Evolutionary conservation across 2,113 vertebrate species (phyloP).

Genomic region (Takifugu bimaculatus): DNA sequence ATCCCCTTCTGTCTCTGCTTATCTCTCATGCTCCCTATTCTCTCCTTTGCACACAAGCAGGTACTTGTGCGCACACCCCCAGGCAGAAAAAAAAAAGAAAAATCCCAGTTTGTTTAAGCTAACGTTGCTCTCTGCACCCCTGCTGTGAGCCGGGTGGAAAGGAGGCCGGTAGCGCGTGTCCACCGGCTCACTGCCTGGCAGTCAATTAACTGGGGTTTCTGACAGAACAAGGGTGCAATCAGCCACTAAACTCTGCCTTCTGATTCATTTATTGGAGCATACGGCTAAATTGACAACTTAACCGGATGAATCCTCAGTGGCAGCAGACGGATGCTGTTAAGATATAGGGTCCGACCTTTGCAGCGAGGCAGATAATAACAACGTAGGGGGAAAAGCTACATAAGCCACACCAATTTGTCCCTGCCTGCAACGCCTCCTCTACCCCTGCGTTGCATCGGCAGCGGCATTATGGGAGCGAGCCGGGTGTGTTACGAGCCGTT

Average conservation of each 20-base stretch:
- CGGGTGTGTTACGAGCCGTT: conserved; percentile 47
- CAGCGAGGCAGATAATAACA: conserved; percentile 19
- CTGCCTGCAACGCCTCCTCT: conserved; percentile 29
- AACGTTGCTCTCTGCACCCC: conserved; percentile 49
- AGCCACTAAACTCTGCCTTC: conserved; percentile 53
- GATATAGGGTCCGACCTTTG: no score
- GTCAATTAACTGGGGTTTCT: conserved; percentile 65
- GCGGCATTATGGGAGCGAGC: conserved; percentile 38
- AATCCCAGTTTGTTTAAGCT: conserved; percentile 47
- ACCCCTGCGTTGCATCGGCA: conserved; percentile 21
- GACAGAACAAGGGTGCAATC: conserved; percentile 68
- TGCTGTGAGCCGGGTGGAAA: conserved; percentile 36
- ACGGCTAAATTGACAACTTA: conserved; percentile 64
- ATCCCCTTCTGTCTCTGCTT: neutral
- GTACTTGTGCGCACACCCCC: neutral
- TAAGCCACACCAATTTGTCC: neutral
- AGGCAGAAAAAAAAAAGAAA: conserved; percentile 34
- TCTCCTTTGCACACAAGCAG: conserved; percentile 32
- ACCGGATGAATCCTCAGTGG: conserved; percentile 56
- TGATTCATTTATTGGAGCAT: conserved; percentile 59
- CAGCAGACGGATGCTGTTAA: conserved; percentile 5
- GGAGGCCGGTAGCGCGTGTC: conserved; percentile 58
- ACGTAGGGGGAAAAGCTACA: conserved; percentile 17
- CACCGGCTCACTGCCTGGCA: conserved; percentile 64
- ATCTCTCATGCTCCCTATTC: conserved; percentile 1